Evolutionary conservation across 2,113 vertebrate genomes (phyloP).

Genomic region (Anthoscopus minutus): DNA sequence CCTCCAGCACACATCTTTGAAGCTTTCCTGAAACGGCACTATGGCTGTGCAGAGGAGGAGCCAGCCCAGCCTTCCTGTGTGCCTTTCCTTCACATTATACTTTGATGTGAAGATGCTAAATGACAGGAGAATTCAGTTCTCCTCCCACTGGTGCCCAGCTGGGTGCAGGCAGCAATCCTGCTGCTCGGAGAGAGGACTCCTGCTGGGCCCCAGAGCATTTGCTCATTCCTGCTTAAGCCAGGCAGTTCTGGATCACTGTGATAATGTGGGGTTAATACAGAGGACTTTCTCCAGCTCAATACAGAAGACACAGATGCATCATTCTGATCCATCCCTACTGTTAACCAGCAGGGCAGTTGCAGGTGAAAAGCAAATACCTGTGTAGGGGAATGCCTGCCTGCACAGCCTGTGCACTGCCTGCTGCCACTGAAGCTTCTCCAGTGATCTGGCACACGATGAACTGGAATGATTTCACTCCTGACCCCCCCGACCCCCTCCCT

Average conservation of each 20-base stretch:
- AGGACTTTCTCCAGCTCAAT: neutral
- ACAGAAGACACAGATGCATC: neutral
- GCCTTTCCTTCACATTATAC: neutral
- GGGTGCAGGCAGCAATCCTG: neutral
- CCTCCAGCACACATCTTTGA: neutral
- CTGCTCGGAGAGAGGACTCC: neutral
- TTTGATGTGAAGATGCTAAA: neutral
- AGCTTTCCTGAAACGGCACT: neutral
- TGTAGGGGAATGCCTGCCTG: neutral
- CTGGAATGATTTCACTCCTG: neutral
- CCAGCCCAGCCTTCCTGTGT: neutral
- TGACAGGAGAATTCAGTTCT: neutral
- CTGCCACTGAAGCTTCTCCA: neutral
- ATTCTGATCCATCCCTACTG: neutral
- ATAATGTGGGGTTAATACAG: neutral
- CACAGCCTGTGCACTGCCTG: neutral
- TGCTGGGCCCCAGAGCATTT: fast-evolving
- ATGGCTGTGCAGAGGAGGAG: neutral
- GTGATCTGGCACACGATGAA: neutral
- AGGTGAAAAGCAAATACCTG: neutral
- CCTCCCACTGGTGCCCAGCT: neutral
- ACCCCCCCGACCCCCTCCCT: neutral
- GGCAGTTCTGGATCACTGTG: neutral
- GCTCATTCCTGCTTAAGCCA: neutral
- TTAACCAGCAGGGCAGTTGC: neutral